These are phyloP conservation scores for Cybosia mesomella DNA, from an alignment of 2,888 invertebrate genomes.

Conservation along the genomic window DNA sequence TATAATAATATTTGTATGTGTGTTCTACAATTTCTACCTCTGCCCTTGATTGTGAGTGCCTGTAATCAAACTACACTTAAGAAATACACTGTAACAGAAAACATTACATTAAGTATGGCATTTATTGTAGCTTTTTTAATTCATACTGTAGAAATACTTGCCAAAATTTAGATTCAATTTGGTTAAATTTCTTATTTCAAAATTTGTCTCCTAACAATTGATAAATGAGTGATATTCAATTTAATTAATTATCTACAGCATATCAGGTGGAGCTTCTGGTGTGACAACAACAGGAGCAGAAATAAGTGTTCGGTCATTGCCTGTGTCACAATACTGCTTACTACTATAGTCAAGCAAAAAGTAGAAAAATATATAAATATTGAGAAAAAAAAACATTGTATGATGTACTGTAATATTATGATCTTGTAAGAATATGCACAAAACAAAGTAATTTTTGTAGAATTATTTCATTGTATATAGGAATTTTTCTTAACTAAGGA, in stretches of 20 bases:
- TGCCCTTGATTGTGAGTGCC: constrained; percentile 57
- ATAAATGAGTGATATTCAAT: too few relatives aligned
- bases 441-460: background rate
- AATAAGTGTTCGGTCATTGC: background rate
- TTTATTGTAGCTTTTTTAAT: background rate
- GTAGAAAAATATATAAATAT: too few relatives aligned
- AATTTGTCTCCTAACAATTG: too few relatives aligned
- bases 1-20: constrained; percentile 19
- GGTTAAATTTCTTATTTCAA: background rate
- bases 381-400: background rate
- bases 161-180: background rate
- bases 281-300: background rate
- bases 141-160: background rate
- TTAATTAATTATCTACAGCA: too few relatives aligned
- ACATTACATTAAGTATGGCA: constrained; percentile 13
- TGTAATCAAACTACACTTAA: constrained; percentile 65
- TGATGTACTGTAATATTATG: background rate
- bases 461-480: background rate
- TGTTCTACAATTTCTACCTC: constrained; percentile 60
- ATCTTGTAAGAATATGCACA: background rate
- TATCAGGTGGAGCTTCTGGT: background rate
- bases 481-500: constrained; percentile 24
- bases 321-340: background rate
- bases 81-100: constrained; percentile 49
- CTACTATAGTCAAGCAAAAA: background rate